Conservation (phyloP, 2,113 vertebrate genomes). For the Anarhynchus alexandrinus region DNA sequence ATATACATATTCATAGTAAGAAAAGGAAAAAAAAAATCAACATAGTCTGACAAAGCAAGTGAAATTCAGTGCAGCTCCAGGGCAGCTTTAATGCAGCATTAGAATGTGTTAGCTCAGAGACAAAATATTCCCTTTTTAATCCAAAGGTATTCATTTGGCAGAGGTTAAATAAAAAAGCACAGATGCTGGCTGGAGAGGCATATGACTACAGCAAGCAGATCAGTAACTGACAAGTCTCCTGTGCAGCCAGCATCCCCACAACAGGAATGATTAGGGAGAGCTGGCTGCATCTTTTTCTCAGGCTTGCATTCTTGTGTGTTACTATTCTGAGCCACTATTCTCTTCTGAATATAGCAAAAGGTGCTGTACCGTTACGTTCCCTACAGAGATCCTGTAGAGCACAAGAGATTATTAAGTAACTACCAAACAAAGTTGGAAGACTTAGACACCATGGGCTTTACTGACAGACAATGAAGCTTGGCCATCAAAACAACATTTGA, state of each 20-base stretch:
- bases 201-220: constrained; percentile 73
- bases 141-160: constrained; percentile 72
- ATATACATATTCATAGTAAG: constrained; percentile 43
- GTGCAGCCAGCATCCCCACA: background rate
- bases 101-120: constrained; percentile 67
- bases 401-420: background rate
- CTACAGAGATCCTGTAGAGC: background rate
- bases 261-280: background rate
- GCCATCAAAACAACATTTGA: background rate
- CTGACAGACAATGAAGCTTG: background rate
- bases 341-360: background rate
- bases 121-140: constrained; percentile 67
- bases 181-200: constrained; percentile 75
- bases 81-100: constrained; percentile 76
- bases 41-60: constrained; percentile 64
- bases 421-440: background rate
- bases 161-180: constrained; percentile 71
- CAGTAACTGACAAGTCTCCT: constrained; percentile 51
- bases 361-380: background rate
- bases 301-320: background rate
- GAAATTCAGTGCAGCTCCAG: constrained; percentile 75
- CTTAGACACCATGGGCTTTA: background rate
- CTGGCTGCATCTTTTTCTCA: constrained; percentile 12
- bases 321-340: background rate
- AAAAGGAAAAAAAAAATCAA: constrained; percentile 6